phyloP scores from a whole-genome alignment of 2,888 invertebrate species.

The Erpobdella octoculata region DNA sequence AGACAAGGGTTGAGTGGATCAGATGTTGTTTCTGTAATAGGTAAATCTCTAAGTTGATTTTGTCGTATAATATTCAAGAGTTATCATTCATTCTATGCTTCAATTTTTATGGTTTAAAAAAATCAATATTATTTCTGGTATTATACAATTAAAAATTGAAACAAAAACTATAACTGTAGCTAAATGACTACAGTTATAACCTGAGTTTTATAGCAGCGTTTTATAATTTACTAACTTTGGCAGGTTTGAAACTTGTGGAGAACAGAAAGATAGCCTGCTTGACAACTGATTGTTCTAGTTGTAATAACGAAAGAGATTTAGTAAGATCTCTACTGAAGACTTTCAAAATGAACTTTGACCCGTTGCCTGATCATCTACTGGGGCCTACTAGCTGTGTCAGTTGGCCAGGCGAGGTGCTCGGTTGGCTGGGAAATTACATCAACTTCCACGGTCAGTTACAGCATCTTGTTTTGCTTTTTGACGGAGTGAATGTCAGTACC shows the following conservation, averaged over 20 bases:
- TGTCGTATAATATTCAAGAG: too few relatives aligned
- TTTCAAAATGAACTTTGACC: neutral
- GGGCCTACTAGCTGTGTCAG: neutral
- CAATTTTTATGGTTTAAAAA: too few relatives aligned
- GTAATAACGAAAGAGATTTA: neutral
- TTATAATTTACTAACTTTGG: too few relatives aligned
- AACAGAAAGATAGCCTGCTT: neutral
- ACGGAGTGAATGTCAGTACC: neutral
- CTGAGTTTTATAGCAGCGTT: neutral
- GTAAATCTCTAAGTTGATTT: too few relatives aligned
- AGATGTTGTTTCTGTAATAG: neutral
- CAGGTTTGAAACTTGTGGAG: conserved; percentile 6
- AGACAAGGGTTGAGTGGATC: neutral
- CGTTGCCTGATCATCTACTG: neutral
- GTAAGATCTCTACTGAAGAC: neutral
- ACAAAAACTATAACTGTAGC: conserved; percentile 2
- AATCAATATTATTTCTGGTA: too few relatives aligned
- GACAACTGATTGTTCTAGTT: neutral
- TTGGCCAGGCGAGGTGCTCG: neutral
- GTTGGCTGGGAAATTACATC: neutral
- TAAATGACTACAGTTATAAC: neutral
- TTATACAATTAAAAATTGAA: neutral
- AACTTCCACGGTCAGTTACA: neutral
- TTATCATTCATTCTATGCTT: too few relatives aligned
- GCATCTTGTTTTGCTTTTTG: neutral